A percentile compares a stretch with the other conserved stretches of the same genome.
Conservation (phyloP, 2,113 vertebrate species). For the Chascanopsetta lugubris region DNA sequence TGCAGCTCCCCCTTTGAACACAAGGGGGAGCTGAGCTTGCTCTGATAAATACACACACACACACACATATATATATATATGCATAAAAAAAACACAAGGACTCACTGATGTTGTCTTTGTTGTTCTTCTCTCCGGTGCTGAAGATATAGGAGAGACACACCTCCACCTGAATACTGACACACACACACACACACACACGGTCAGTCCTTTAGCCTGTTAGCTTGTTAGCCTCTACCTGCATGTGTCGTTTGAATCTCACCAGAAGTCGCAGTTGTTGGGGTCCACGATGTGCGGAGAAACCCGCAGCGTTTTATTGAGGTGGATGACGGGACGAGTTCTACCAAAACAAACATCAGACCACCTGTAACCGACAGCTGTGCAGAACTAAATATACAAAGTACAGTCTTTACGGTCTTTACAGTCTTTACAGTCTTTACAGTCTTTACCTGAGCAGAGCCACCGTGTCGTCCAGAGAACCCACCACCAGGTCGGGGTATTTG, state of each 20-base stretch:
- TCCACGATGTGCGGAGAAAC: conserved; percentile 64
- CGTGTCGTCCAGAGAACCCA: conserved; percentile 86
- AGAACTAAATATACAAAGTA: not conserved
- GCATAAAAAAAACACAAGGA: not conserved
- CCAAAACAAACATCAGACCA: not conserved
- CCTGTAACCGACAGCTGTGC: not conserved
- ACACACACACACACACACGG: conserved; percentile 27
- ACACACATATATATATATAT: not conserved
- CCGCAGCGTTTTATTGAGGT: conserved; percentile 62
- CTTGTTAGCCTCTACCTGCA: not conserved
- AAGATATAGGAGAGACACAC: conserved; percentile 90
- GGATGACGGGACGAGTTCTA: conserved; percentile 76
- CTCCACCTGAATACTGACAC: conserved; percentile 77
- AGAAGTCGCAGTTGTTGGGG: conserved; percentile 60
- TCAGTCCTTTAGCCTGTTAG: conserved; percentile 11
- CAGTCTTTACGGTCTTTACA: not conserved
- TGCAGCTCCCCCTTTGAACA: no score
- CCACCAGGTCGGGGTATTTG: conserved; percentile 88
- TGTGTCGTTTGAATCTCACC: conserved; percentile 52
- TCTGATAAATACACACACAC: no score
- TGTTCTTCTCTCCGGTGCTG: conserved; percentile 78
- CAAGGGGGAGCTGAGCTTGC: no score
- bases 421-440: not conserved
- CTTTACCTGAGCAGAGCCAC: conserved; percentile 86
- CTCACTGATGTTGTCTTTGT: conserved; percentile 88